Evolutionary conservation across 2,888 invertebrate genomes (phyloP).

Genomic region (Pterostichus niger): DNA sequence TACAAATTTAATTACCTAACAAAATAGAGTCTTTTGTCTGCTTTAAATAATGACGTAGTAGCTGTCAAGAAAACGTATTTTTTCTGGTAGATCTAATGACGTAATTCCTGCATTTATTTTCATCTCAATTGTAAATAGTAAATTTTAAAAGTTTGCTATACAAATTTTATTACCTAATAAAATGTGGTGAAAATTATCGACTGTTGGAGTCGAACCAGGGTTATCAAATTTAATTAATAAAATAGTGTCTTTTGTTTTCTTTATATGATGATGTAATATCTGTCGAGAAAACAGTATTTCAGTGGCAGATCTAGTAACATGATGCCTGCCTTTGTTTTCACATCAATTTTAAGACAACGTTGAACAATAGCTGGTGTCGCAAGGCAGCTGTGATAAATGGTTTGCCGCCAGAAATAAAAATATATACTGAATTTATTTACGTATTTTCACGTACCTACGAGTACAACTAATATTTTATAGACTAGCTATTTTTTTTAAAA

Average conservation of each 20-base stretch:
- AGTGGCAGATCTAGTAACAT: background rate
- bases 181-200: too few relatives aligned
- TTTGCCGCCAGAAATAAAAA: background rate
- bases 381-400: constrained; percentile 35
- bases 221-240: background rate
- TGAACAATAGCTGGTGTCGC: constrained; percentile 13
- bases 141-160: too few relatives aligned
- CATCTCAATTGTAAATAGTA: too few relatives aligned
- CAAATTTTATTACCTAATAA: too few relatives aligned
- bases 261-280: background rate
- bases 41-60: too few relatives aligned
- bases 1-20: too few relatives aligned
- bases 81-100: too few relatives aligned
- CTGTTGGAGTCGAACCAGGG: too few relatives aligned
- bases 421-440: constrained; percentile 30
- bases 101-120: too few relatives aligned
- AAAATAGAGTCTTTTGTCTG: too few relatives aligned
- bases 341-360: background rate
- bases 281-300: background rate
- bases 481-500: too few relatives aligned
- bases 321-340: background rate
- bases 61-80: too few relatives aligned
- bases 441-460: constrained; percentile 17
- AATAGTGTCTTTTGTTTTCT: background rate
- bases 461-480: background rate